Conservation (phyloP, 2,113 vertebrate genomes). For the Lepidothrix coronata region DNA sequence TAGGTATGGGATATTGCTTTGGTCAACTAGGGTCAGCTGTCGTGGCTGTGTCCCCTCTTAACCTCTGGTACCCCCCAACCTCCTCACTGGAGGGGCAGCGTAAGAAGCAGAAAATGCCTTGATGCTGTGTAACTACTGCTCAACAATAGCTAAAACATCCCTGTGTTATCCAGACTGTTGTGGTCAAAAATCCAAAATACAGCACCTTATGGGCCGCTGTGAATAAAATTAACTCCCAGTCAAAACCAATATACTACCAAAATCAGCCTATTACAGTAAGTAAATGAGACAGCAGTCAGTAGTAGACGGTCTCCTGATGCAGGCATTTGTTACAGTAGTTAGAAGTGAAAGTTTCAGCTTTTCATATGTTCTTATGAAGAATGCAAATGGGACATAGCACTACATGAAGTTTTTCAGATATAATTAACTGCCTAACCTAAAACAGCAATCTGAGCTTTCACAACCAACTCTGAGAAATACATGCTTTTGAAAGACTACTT, state of each 20-base stretch:
- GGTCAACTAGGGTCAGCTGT: not conserved
- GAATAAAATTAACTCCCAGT: not conserved
- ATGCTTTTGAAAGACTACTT: not conserved
- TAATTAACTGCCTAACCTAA: not conserved
- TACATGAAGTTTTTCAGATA: not conserved
- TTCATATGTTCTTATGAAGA: not conserved
- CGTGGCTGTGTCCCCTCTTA: not conserved
- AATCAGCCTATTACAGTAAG: not conserved
- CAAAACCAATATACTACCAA: not conserved
- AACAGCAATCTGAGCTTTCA: not conserved
- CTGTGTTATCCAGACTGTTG: not conserved
- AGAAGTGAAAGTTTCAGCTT: not conserved
- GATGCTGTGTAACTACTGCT: not conserved
- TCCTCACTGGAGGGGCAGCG: rapidly evolving
- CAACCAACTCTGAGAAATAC: not conserved
- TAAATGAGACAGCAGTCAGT: not conserved
- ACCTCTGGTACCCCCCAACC: not conserved
- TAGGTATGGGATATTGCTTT: not conserved
- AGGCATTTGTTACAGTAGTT: not conserved
- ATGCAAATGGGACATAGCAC: not conserved
- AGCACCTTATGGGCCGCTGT: not conserved
- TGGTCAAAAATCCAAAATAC: not conserved
- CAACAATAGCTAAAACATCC: not conserved
- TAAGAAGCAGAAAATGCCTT: not conserved
- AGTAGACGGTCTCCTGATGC: not conserved